Evolutionary conservation across 1,140 invertebrate species (phyloP), one percentile per base, ranked within the genome.

Genomic region (Danaus melanippus): DNA sequence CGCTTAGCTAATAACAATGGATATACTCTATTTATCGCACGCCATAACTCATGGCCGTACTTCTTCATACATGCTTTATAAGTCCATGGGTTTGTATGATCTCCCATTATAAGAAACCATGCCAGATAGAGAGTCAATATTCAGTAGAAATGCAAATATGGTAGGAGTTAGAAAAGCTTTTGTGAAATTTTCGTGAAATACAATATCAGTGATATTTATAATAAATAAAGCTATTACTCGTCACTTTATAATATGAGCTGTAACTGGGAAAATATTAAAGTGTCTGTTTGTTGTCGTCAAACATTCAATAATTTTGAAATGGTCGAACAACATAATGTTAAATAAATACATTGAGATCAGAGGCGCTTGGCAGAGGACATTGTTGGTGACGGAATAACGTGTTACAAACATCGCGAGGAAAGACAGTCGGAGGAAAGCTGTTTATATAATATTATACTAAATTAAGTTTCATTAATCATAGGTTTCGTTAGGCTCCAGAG

Each of bases 371-470:
- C 56, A 17, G 44, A 53, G 40, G 42, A 46, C 50, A 52, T 42
- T 45, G 50, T 66, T 52, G 71, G 50, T 71, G 74, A 74, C 67
- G 66, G 71, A 43, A 58, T 76, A 74, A 74, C 74, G 71, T 60
- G 63, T 55, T 69, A 32, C 21, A 32, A 58, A 72, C 59, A 56
- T 61, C 42, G 53, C 21, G 21, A 32, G 21, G 21, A 32, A 32
- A 5, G 6, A 32, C 21, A 32, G 15, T 15, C 15, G 15, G 15
- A 15, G 15, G 21, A 32, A 32, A 32, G 21, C 4, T 5, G 7
- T 32, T 32, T 32, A 32, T 32, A 32, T 32, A 32, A 32, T 32
- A 32, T 32, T 32, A 32, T 32, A 32, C 7, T 32, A 5, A 32
- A 32, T 32, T 32, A 32, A 32, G 21, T 32, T 32, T 32, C 21